Conservation (phyloP, 2,888 invertebrate genomes). For the Proisotoma minuta region DNA sequence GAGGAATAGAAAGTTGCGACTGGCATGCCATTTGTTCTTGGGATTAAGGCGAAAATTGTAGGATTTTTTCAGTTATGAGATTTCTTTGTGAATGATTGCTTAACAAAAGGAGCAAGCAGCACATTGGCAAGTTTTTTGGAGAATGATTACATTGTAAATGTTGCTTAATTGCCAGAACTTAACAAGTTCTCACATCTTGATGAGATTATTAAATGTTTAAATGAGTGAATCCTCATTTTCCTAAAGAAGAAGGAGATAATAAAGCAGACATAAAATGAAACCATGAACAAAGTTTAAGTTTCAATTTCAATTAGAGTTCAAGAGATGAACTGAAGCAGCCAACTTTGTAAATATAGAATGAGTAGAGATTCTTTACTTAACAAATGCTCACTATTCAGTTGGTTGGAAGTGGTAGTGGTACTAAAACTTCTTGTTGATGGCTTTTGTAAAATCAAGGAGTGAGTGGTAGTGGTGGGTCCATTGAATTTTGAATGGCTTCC, state of each 20-base stretch:
- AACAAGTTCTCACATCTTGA: neutral
- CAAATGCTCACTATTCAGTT: no score
- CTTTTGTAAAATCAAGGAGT: no score
- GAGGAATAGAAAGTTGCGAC: no score
- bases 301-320: constrained; percentile 19
- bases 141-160: no score
- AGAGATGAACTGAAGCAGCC: constrained; percentile 12
- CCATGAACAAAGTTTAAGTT: constrained; percentile 8
- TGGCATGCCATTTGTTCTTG: no score
- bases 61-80: no score
- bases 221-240: neutral
- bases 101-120: no score
- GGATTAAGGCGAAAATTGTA: no score
- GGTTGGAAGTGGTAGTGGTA: no score
- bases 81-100: no score
- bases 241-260: neutral
- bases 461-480: neutral
- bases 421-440: no score
- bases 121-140: no score
- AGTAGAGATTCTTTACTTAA: neutral
- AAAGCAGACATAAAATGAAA: neutral
- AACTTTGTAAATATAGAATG: constrained; percentile 13
- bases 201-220: neutral
- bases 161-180: neutral
- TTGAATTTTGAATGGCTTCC: constrained; percentile 1